Evolutionary conservation across 2,113 vertebrate genomes (phyloP).

Genomic region (Nematolebias whitei): DNA sequence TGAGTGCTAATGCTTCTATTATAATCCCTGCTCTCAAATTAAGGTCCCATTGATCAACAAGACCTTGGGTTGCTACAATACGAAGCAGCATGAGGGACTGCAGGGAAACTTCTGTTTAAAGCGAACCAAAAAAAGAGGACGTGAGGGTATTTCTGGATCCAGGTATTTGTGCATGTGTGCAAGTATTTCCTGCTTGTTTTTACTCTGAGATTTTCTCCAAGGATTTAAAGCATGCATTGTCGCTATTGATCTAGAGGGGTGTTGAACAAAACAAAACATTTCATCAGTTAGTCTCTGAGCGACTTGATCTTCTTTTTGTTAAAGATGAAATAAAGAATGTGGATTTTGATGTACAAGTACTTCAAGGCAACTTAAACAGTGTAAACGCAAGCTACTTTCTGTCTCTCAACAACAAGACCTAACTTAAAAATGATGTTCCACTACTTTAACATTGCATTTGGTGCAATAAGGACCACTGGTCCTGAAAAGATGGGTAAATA

Average conservation of each 20-base stretch:
- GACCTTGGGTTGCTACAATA: conserved; percentile 41
- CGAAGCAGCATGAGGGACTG: conserved; percentile 23
- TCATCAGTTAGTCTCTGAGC: conserved; percentile 34
- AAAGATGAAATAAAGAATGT: background rate
- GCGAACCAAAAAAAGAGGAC: conserved; percentile 22
- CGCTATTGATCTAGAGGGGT: conserved; percentile 35
- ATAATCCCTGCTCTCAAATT: conserved; percentile 76
- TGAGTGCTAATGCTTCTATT: conserved; percentile 75
- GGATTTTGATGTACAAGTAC: background rate
- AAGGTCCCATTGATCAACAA: conserved; percentile 74
- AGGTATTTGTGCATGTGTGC: background rate
- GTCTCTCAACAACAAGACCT: background rate
- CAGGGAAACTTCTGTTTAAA: conserved; percentile 23
- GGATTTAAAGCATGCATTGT: conserved; percentile 52
- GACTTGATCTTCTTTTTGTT: conserved; percentile 17
- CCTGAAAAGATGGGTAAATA: no score
- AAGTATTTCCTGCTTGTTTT: conserved; percentile 14
- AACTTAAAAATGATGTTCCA: no score
- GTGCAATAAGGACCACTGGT: no score
- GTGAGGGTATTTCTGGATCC: conserved; percentile 11
- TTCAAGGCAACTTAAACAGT: background rate
- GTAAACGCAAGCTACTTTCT: background rate
- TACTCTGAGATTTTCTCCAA: conserved; percentile 45
- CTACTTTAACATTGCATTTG: no score
- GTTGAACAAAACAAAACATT: conserved; percentile 30